phyloP scores from a whole-genome alignment of 2,797 vertebrate genomes.

The Cuculus canorus region DNA sequence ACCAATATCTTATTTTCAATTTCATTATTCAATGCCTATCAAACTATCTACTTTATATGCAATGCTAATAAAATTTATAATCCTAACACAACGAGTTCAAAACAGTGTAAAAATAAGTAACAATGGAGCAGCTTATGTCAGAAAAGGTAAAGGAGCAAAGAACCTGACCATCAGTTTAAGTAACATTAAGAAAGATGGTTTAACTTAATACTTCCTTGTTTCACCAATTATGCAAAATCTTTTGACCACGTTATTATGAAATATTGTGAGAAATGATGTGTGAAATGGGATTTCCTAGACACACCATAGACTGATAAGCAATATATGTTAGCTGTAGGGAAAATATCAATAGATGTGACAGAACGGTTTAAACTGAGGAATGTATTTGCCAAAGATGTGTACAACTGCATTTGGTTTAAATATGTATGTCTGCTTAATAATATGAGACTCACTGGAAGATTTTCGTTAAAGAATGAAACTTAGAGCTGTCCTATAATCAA shows the following conservation, averaged over 20 bases:
- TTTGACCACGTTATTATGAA: slow-evolving; percentile 16
- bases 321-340: not conserved
- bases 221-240: not conserved
- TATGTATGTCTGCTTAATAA: not conserved
- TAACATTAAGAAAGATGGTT: not conserved
- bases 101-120: not conserved
- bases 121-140: not conserved
- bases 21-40: not conserved
- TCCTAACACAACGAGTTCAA: not conserved
- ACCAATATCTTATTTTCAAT: not conserved
- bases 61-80: not conserved
- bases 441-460: not conserved
- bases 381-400: not conserved
- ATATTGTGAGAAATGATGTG: slow-evolving; percentile 4
- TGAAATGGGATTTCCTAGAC: slow-evolving; percentile 22
- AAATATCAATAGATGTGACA: slow-evolving; percentile 7
- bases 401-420: not conserved
- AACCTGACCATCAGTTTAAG: not conserved
- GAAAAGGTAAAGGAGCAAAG: not conserved
- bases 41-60: not conserved
- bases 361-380: not conserved
- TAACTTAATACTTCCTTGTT: slow-evolving; percentile 13
- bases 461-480: not conserved
- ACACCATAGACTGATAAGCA: not conserved
- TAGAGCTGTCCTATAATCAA: not conserved